Evolutionary conservation across 1,140 invertebrate species (phyloP).

Genomic region (Saccostrea echinata): DNA sequence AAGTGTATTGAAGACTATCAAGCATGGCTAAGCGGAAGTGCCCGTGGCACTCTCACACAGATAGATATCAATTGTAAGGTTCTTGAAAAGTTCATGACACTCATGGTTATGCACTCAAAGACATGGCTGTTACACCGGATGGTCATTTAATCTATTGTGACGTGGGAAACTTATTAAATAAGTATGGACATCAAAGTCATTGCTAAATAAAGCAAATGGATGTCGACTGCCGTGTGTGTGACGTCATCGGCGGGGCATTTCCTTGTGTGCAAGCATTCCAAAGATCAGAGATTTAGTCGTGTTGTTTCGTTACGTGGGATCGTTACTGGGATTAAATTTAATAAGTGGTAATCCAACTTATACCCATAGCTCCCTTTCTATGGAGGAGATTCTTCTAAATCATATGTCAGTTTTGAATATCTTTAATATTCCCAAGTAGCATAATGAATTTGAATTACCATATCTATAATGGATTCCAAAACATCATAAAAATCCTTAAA

Average conservation of each 20-base stretch:
- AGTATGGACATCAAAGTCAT: neutral
- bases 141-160: neutral
- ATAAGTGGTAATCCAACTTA: too few species aligned
- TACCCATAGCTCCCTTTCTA: too few species aligned
- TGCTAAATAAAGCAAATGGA: neutral
- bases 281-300: neutral
- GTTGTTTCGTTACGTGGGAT: neutral
- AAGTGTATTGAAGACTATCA: neutral
- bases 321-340: too few species aligned
- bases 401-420: too few species aligned
- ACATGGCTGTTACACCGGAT: neutral
- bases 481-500: too few species aligned
- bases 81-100: neutral
- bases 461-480: too few species aligned
- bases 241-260: neutral
- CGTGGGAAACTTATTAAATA: neutral
- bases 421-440: too few species aligned
- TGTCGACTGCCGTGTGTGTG: neutral
- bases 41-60: neutral
- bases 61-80: neutral
- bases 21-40: neutral
- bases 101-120: neutral
- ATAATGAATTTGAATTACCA: too few species aligned
- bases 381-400: too few species aligned
- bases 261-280: neutral